Conservation (phyloP, 1,140 invertebrate genomes). For the Danaus melanippus region DNA sequence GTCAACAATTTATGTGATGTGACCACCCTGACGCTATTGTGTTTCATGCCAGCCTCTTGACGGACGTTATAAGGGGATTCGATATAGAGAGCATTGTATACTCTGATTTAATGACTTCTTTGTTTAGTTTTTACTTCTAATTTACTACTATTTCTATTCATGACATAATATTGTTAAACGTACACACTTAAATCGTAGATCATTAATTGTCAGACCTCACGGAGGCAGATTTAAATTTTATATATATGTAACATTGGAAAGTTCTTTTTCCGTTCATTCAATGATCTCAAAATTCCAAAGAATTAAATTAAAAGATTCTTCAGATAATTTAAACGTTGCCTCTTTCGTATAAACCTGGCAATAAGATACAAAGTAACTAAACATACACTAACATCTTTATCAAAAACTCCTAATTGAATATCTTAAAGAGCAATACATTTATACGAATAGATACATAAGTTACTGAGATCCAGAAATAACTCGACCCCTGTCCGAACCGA, state of each 20-base stretch:
- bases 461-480: conserved; percentile 45
- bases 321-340: neutral
- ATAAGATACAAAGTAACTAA: too few relatives aligned
- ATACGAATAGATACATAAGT: conserved; percentile 25
- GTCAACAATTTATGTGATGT: conserved; percentile 45
- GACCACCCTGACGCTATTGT: conserved; percentile 53
- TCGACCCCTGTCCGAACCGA: conserved; percentile 30
- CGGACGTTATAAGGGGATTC: conserved; percentile 39
- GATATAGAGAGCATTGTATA: conserved; percentile 38
- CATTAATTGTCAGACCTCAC: too few relatives aligned
- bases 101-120: conserved; percentile 40
- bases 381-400: conserved; percentile 1
- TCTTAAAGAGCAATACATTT: conserved; percentile 33
- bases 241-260: too few relatives aligned
- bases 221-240: too few relatives aligned
- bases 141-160: neutral
- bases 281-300: neutral
- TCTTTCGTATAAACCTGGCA: too few relatives aligned
- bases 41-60: conserved; percentile 45
- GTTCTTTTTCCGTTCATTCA: too few relatives aligned
- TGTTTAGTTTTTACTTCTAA: conserved; percentile 22
- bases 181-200: too few relatives aligned
- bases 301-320: neutral
- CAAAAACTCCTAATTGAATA: conserved; percentile 43
- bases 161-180: too few relatives aligned